These are phyloP conservation scores for Schrankia costaestrigalis DNA, from an alignment of 2,888 invertebrate genomes.

Conservation along the genomic window DNA sequence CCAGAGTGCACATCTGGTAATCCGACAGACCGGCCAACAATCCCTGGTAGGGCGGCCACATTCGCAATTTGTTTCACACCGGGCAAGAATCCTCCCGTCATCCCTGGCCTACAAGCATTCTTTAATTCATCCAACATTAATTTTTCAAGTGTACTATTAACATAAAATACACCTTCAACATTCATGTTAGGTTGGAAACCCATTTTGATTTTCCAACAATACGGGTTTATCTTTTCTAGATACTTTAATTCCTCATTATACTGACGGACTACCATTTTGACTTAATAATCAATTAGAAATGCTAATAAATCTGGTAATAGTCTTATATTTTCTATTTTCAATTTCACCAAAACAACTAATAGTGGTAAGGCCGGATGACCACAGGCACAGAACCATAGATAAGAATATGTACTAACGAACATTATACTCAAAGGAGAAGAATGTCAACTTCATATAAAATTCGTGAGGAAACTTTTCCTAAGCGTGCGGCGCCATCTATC, in stretches of 20 bases:
- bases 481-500: no score
- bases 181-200: constrained; percentile 99
- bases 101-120: constrained; percentile 93
- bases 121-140: constrained; percentile 98
- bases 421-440: no score
- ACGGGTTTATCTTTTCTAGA: constrained; percentile 91
- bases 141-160: constrained; percentile 93
- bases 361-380: no score
- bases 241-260: constrained; percentile 97
- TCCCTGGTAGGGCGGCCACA: constrained; percentile 98
- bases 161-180: constrained; percentile 98
- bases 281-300: not conserved
- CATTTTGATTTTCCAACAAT: constrained; percentile 97
- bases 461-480: no score
- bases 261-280: constrained; percentile 90
- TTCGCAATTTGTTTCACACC: constrained; percentile 99
- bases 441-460: no score
- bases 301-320: no score
- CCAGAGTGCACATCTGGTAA: constrained; percentile 98
- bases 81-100: constrained; percentile 97
- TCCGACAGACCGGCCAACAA: constrained; percentile 95
- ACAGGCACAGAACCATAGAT: no score
- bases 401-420: no score
- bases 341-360: no score
- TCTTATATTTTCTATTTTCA: no score